Percentiles rank a stretch among this genome's conserved stretches.
These are phyloP conservation scores for Euleptes europaea DNA, from an alignment of 2,113 vertebrate genomes.

Conservation along the genomic window DNA sequence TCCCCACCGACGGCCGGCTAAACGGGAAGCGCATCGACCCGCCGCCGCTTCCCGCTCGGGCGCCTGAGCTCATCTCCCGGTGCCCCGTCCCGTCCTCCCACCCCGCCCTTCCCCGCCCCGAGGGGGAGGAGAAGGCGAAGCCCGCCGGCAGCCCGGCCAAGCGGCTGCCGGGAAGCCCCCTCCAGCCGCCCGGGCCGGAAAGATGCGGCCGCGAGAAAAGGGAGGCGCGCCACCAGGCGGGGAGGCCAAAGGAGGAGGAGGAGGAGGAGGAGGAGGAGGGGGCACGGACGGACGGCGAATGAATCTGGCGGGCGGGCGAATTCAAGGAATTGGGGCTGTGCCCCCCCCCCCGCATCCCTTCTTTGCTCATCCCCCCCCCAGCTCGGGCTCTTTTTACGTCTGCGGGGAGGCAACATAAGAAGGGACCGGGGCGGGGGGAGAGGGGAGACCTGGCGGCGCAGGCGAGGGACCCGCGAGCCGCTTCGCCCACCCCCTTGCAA, in stretches of 20 bases:
- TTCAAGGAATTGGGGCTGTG: conserved; percentile 55
- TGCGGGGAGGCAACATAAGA: conserved; percentile 74
- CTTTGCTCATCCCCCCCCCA: background rate
- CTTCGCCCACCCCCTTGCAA: conserved; percentile 67
- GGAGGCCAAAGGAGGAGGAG: conserved; percentile 46
- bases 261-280: background rate
- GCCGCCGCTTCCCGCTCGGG: conserved; percentile 37
- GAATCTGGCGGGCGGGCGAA: conserved; percentile 45
- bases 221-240: conserved; percentile 9
- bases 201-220: background rate
- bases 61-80: conserved; percentile 23
- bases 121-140: conserved; percentile 28
- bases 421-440: conserved; percentile 56
- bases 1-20: no score
- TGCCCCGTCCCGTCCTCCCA: conserved; percentile 12
- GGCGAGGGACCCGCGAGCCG: conserved; percentile 62
- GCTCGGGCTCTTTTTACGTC: conserved; percentile 72
- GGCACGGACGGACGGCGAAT: conserved; percentile 24
- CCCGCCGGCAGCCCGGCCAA: background rate
- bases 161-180: background rate
- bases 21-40: background rate
- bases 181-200: background rate
- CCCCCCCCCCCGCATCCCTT: background rate
- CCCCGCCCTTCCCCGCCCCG: conserved; percentile 36
- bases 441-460: conserved; percentile 46